Conservation (phyloP, 2,113 vertebrate genomes). For the Caracal caracal region DNA sequence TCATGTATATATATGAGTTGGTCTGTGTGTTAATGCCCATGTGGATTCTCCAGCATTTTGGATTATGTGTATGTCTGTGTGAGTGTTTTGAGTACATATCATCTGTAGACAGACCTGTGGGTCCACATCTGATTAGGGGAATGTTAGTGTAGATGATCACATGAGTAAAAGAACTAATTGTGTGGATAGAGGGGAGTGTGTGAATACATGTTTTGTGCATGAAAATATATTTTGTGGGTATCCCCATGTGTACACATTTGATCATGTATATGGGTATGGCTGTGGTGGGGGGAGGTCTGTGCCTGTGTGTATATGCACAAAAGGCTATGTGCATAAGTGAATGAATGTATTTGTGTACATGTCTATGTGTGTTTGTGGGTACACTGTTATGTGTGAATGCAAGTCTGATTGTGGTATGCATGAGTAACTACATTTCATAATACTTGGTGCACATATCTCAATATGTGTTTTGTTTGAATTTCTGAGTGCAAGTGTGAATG, state of each 20-base stretch:
- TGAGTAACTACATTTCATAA: conserved; percentile 59
- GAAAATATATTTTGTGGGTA: conserved; percentile 20
- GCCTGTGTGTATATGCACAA: not conserved
- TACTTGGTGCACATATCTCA: conserved; percentile 6
- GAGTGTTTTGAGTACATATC: not conserved
- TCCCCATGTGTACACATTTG: not conserved
- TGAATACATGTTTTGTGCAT: conserved; percentile 35
- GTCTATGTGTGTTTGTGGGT: conserved; percentile 50
- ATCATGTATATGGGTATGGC: not conserved
- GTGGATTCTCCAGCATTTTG: conserved; percentile 59
- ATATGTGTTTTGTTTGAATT: conserved; percentile 59
- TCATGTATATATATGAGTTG: conserved; percentile 50
- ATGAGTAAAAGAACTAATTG: conserved; percentile 41
- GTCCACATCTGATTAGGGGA: conserved; percentile 25
- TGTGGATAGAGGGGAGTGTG: conserved; percentile 13
- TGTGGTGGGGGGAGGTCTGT: not conserved
- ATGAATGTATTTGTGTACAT: not conserved
- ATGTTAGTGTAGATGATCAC: conserved; percentile 31
- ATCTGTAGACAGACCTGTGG: not conserved
- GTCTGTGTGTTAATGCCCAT: conserved; percentile 32
- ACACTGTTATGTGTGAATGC: not conserved
- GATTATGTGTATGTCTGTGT: conserved; percentile 28
- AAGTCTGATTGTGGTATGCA: conserved; percentile 31
- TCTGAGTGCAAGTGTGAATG: conserved; percentile 23
- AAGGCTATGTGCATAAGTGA: conserved; percentile 31